These are phyloP conservation scores for Typhlomys cinereus DNA, from an alignment of 2,113 vertebrate genomes.

Conservation along the genomic window DNA sequence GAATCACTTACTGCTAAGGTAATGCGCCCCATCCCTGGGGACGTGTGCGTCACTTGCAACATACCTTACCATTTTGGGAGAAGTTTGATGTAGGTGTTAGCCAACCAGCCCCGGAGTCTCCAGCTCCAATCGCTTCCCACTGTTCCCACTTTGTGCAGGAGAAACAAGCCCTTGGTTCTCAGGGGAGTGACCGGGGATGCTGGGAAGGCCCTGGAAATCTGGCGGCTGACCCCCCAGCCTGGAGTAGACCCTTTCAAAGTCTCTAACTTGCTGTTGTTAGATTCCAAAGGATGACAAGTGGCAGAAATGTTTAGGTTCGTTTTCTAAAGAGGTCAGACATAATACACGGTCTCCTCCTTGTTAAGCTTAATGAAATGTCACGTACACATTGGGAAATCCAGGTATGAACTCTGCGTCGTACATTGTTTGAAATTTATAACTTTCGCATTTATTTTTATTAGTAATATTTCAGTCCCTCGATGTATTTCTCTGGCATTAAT, in stretches of 20 bases:
- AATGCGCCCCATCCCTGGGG: neutral
- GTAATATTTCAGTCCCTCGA: conserved; percentile 75
- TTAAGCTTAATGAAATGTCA: conserved; percentile 79
- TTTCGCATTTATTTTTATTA: conserved; percentile 84
- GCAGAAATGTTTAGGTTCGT: conserved; percentile 63
- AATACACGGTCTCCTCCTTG: conserved; percentile 65
- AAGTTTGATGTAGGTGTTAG: neutral
- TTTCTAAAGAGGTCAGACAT: conserved; percentile 63
- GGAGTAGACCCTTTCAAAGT: neutral
- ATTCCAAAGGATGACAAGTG: conserved; percentile 62
- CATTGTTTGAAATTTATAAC: conserved; percentile 76
- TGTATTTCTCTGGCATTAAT: conserved; percentile 79
- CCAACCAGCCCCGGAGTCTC: neutral
- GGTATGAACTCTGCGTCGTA: conserved; percentile 78
- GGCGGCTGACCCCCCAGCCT: neutral
- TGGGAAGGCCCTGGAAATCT: neutral
- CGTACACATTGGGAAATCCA: conserved; percentile 74
- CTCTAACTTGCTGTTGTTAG: conserved; percentile 46
- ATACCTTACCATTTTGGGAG: neutral
- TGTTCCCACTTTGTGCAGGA: conserved; percentile 24
- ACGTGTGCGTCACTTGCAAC: neutral
- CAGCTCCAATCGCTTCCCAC: neutral
- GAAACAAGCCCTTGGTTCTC: neutral
- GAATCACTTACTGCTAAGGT: conserved; percentile 7
- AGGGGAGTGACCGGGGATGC: neutral